Percentiles rank a stretch among this genome's conserved stretches.
Conservation (phyloP, 2,113 vertebrate species). For the Pomatostomus ruficeps region DNA sequence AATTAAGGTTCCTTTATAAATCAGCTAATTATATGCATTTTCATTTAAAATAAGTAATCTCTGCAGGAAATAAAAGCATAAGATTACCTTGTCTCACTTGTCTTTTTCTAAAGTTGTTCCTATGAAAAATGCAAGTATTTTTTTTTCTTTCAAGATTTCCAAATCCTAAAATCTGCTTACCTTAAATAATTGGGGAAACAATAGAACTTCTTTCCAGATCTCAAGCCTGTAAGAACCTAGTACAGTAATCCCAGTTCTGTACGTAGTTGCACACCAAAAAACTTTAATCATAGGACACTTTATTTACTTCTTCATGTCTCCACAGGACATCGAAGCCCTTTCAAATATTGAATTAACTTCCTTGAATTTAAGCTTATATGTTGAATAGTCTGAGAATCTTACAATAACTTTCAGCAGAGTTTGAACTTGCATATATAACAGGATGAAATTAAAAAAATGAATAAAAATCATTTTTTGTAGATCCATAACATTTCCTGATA, state of each 20-base stretch:
- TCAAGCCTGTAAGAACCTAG: neutral
- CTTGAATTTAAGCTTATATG: neutral
- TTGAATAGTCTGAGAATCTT: neutral
- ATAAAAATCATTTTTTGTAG: neutral
- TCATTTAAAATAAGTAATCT: neutral
- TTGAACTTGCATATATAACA: neutral
- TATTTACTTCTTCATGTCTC: neutral
- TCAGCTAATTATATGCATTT: neutral
- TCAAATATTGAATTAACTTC: neutral
- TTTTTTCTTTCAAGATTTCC: neutral
- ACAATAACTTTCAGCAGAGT: neutral
- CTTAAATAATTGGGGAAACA: neutral
- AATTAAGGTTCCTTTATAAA: neutral
- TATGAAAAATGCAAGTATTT: neutral
- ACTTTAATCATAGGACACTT: neutral
- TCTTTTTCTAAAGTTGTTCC: neutral
- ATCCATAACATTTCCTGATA: neutral
- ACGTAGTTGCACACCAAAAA: neutral
- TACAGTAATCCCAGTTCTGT: neutral
- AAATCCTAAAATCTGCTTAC: neutral
- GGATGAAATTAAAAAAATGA: fast-evolving
- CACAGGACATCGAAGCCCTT: neutral
- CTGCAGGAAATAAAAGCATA: neutral
- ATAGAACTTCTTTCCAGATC: neutral
- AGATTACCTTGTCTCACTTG: fast-evolving